These are phyloP conservation scores for Helicoverpa assulta DNA, from an alignment of 2,888 invertebrate genomes.

Conservation along the genomic window DNA sequence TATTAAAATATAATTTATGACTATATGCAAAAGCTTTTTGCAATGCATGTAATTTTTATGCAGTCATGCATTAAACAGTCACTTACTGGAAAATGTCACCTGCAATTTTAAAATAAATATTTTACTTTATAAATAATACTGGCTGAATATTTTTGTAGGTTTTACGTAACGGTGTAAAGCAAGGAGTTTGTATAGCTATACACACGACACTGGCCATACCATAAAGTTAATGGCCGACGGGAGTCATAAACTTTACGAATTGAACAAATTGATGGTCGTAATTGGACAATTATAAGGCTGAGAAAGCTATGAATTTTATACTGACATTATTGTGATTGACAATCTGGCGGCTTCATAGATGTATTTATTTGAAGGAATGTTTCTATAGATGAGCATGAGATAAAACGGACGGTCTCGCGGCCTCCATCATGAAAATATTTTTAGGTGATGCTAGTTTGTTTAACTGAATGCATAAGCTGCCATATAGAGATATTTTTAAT, in stretches of 20 bases:
- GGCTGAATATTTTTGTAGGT: background rate
- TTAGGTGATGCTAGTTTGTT: too few species aligned
- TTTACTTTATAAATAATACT: background rate
- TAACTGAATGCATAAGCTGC: too few species aligned
- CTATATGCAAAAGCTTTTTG: background rate
- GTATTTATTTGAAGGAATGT: slow-evolving; percentile 2
- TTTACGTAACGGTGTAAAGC: slow-evolving; percentile 18
- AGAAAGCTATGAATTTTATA: slow-evolving; percentile 50
- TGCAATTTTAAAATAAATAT: background rate
- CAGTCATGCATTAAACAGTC: background rate
- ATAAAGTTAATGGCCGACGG: slow-evolving; percentile 53
- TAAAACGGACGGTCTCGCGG: background rate
- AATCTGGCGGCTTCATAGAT: slow-evolving; percentile 30
- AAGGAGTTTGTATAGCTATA: slow-evolving; percentile 44
- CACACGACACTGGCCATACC: slow-evolving; percentile 62
- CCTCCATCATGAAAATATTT: too few species aligned
- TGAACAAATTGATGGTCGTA: slow-evolving; percentile 59
- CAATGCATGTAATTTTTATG: background rate
- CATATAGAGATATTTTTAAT: too few species aligned
- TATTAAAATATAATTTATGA: background rate
- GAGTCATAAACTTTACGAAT: slow-evolving; percentile 58
- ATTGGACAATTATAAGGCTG: slow-evolving; percentile 58
- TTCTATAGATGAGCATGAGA: background rate
- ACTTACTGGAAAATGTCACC: background rate
- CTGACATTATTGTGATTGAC: slow-evolving; percentile 48